These are phyloP conservation scores for Pseudococcus jackbeardsleyi DNA, from an alignment of 2,888 invertebrate species.

Conservation along the genomic window DNA sequence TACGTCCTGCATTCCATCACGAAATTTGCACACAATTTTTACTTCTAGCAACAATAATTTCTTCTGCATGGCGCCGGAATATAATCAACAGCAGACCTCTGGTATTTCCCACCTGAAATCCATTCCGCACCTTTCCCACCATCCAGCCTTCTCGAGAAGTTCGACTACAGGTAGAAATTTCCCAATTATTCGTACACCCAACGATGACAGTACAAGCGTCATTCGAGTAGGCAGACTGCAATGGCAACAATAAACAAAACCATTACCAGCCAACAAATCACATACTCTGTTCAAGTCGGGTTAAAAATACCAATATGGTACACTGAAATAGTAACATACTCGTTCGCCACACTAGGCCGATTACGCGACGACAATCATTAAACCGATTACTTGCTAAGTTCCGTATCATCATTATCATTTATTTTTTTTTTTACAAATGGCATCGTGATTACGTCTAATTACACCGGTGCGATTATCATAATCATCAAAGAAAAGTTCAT, in stretches of 20 bases:
- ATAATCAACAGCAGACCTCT: neutral
- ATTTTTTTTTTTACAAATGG: slow-evolving; percentile 3
- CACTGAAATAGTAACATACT: neutral
- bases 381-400: neutral
- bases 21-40: too few relatives aligned
- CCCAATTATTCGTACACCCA: neutral
- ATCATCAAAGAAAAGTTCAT: neutral
- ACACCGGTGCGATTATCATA: neutral
- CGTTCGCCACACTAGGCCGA: slow-evolving; percentile 39
- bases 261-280: slow-evolving; percentile 3
- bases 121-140: neutral
- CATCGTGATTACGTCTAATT: slow-evolving; percentile 41
- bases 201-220: neutral
- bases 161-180: neutral
- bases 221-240: neutral
- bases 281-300: neutral
- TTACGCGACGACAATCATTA: slow-evolving; percentile 27
- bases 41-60: too few relatives aligned
- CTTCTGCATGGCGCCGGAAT: too few relatives aligned
- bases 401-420: neutral
- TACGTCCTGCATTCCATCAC: too few relatives aligned
- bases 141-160: neutral
- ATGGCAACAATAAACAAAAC: slow-evolving; percentile 6
- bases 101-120: neutral
- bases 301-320: neutral